Conservation (phyloP, 2,797 vertebrate genomes). For the Scarus forsteni region DNA sequence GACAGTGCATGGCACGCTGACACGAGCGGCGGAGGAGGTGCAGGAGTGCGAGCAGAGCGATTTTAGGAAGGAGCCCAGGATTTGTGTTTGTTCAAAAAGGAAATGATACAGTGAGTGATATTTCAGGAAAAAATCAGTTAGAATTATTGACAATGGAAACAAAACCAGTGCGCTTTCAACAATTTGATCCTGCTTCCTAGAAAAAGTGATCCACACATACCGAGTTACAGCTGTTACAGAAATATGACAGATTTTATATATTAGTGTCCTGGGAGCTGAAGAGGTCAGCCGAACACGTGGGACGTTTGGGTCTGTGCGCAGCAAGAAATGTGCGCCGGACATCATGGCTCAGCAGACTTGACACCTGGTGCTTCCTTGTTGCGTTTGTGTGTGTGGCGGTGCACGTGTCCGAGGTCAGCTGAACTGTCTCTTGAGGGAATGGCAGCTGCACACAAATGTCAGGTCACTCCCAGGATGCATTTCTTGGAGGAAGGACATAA, state of each 20-base stretch:
- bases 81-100: conserved; percentile 9
- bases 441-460: conserved; percentile 62
- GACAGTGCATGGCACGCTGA: conserved; percentile 24
- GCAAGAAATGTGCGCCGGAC: conserved; percentile 65
- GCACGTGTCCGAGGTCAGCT: conserved; percentile 44
- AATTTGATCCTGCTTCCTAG: conserved; percentile 29
- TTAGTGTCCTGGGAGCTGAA: conserved; percentile 53
- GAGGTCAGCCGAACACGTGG: conserved; percentile 72
- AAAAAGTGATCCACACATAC: conserved; percentile 16
- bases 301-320: conserved; percentile 51
- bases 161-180: conserved; percentile 38
- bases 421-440: conserved; percentile 54
- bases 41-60: conserved; percentile 2
- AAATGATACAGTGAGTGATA: conserved; percentile 40
- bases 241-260: conserved; percentile 12
- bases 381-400: conserved; percentile 26
- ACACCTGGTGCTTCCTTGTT: conserved; percentile 75
- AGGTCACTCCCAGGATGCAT: conserved; percentile 18
- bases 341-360: conserved; percentile 72
- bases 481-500: conserved; percentile 4
- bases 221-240: conserved; percentile 28
- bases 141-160: conserved; percentile 49
- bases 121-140: conserved; percentile 53
- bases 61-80: conserved; percentile 32
- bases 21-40: conserved; percentile 11